Conservation (phyloP, 2,113 vertebrate genomes). For the Lathamus discolor region DNA sequence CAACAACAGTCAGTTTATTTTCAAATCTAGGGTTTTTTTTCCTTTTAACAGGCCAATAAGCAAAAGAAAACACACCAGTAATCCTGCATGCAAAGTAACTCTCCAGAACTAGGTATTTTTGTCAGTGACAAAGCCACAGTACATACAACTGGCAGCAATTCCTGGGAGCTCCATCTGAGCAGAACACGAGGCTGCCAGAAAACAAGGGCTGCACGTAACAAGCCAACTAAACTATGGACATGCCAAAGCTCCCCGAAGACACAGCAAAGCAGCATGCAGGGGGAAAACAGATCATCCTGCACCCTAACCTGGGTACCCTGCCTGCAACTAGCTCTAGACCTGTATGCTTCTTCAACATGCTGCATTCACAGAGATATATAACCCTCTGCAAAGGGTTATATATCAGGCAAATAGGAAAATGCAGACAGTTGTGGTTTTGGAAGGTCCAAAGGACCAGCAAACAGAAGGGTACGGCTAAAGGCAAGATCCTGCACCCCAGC, state of each 20-base stretch:
- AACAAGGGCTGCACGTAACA: neutral
- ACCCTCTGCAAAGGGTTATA: neutral
- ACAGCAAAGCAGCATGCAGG: rapidly evolving
- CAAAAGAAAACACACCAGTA: neutral
- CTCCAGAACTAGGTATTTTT: neutral
- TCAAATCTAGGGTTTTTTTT: neutral
- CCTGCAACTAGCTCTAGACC: neutral
- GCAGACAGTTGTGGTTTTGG: neutral
- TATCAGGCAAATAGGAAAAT: neutral
- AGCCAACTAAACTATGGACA: neutral
- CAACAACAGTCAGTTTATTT: neutral
- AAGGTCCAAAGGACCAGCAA: neutral
- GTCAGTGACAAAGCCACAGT: neutral
- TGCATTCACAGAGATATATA: neutral
- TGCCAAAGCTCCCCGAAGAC: neutral
- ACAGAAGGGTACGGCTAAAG: neutral
- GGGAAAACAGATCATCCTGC: neutral
- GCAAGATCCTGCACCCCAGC: neutral
- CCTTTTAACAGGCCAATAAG: neutral
- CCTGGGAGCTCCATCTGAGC: conserved; percentile 1
- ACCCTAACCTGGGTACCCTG: neutral
- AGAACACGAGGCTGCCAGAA: neutral
- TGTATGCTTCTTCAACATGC: rapidly evolving
- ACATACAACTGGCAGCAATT: neutral
- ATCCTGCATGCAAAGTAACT: neutral